Evolutionary conservation across 2,888 invertebrate genomes (phyloP), one percentile per base, ranked within the genome.

Genomic region (Euzophera pinguis): DNA sequence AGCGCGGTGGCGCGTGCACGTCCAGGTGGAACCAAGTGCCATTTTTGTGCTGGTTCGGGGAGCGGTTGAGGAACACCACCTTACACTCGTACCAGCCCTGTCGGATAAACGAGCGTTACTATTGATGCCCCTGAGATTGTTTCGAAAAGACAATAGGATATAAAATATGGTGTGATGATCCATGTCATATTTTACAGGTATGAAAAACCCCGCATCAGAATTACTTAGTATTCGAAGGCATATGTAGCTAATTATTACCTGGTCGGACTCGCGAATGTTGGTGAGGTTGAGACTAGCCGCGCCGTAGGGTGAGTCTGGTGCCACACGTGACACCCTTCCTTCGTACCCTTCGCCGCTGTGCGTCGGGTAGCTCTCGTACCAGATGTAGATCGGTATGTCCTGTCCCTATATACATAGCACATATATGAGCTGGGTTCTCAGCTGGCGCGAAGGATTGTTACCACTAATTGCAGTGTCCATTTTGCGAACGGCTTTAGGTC

Each of bases 21-120:
- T 98, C 97, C 86, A 99, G 93, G 90, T 98, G 98, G 91, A 98
- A 98, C 98, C 98, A 98, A 75, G 98, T 98, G 80, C 98, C 98
- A 91, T 96, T 97, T 90, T 96, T 97, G 92, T 95, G 94, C 84
- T 95, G 95, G 86, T 96, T 97, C 69, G 97, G 97, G 72, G 96
- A 95, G 72, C 98, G 95, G 91, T 98, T 97, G 91, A 98, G 95
- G 92, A 98, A 98, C 85, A 97, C 96, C 90, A 98, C 97, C 90
- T 93, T 94, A 91, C 97, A 97, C 92, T 97, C 96, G 92, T 97
- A 98, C 98, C 98, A 98, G 82, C 98, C 98, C 88, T 89, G 68
- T 42, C 17, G 39, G 34, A 56, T 2, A 55, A 29, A 4, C 14
- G 10, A 4, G 10, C 7, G 6, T 38, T 13, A 13, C 13, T 32